Evolutionary conservation across 2,888 invertebrate species (phyloP).

Genomic region (Agrotis puta): DNA sequence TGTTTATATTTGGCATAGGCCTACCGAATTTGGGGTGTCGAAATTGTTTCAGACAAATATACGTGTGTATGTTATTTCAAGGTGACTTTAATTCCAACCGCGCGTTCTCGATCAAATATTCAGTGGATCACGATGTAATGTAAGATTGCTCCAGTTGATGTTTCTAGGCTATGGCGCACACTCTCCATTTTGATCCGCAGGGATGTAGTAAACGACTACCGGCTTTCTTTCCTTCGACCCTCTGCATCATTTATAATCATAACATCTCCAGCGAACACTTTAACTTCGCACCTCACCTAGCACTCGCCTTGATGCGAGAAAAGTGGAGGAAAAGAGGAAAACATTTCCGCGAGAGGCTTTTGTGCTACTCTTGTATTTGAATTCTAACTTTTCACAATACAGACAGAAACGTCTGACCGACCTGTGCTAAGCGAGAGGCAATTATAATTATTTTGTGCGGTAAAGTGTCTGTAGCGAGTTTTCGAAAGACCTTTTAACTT

Average conservation of each 20-base stretch:
- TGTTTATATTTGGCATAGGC: conserved; percentile 10
- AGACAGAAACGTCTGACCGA: conserved; percentile 40
- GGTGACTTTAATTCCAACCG: conserved; percentile 66
- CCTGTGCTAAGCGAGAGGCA: conserved; percentile 14
- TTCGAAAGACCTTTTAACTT: conserved; percentile 52
- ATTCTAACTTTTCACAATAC: conserved; percentile 70
- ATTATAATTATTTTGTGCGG: conserved; percentile 22
- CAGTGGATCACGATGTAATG: conserved; percentile 71
- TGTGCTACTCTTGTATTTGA: conserved; percentile 72
- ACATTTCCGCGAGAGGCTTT: conserved; percentile 74
- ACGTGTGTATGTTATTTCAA: conserved; percentile 44
- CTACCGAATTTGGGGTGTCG: conserved; percentile 23
- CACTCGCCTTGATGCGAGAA: conserved; percentile 76
- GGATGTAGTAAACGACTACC: conserved; percentile 68
- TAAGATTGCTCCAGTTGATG: conserved; percentile 71
- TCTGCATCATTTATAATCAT: conserved; percentile 85
- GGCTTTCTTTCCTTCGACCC: conserved; percentile 74
- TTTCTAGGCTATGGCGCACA: conserved; percentile 60
- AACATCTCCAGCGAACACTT: conserved; percentile 79
- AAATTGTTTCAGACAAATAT: conserved; percentile 40
- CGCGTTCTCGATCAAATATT: conserved; percentile 74
- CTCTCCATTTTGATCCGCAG: conserved; percentile 73
- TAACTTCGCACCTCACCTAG: conserved; percentile 79
- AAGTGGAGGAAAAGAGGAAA: conserved; percentile 71
- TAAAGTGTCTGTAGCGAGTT: conserved; percentile 23